phyloP scores from a whole-genome alignment of 2,797 vertebrate species.

The Characodon lateralis region DNA sequence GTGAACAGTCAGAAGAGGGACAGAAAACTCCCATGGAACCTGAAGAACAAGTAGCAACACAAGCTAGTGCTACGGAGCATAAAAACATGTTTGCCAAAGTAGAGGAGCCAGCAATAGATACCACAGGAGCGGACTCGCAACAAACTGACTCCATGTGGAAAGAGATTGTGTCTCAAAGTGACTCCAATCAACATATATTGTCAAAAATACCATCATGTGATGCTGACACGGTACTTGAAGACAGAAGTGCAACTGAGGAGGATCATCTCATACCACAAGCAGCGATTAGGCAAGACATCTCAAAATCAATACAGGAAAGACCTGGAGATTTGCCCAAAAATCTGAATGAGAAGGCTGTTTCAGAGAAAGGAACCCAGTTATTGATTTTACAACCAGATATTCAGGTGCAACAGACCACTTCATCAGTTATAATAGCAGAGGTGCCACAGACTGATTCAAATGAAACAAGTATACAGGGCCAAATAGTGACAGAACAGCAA shows the following conservation, averaged over 20 bases:
- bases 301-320: not conserved
- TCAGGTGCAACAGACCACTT: not conserved
- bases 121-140: not conserved
- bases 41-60: constrained; percentile 27
- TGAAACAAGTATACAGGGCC: not conserved
- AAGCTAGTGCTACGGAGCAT: not conserved
- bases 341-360: not conserved
- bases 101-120: constrained; percentile 14
- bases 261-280: not conserved
- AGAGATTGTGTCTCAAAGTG: not conserved
- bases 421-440: not conserved
- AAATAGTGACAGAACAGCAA: not conserved
- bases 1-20: not conserved
- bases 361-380: not conserved
- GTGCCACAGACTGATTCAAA: not conserved
- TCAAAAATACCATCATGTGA: not conserved
- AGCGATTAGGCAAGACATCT: not conserved
- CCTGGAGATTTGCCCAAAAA: not conserved
- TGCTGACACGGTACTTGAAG: constrained; percentile 1
- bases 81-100: constrained; percentile 9
- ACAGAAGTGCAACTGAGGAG: constrained; percentile 5
- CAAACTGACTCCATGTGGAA: not conserved
- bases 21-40: constrained; percentile 3
- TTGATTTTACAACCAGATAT: not conserved
- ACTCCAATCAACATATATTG: not conserved